Conservation (phyloP, 2,113 vertebrate genomes). For the Sturnus vulgaris region DNA sequence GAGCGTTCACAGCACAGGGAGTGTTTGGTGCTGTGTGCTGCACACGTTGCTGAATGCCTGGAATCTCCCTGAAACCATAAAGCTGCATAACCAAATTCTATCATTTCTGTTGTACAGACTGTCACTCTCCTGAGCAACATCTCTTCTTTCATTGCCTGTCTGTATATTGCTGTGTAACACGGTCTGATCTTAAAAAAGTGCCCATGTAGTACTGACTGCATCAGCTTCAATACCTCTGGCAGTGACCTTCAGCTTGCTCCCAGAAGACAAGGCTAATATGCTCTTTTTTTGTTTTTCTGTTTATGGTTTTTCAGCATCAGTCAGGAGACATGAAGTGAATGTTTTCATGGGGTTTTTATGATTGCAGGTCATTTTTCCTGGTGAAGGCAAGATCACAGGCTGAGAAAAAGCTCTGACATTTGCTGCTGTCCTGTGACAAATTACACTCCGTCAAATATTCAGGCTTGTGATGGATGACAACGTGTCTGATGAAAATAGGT, state of each 20-base stretch:
- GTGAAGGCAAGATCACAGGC: not conserved
- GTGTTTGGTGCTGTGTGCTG: not conserved
- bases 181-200: not conserved
- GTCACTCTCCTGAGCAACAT: not conserved
- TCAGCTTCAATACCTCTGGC: not conserved
- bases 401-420: not conserved
- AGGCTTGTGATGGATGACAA: not conserved
- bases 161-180: not conserved
- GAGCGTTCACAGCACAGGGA: accelerated
- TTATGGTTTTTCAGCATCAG: not conserved
- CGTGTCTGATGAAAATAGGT: not conserved
- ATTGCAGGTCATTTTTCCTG: not conserved
- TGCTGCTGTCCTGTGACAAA: not conserved
- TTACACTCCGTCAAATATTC: not conserved
- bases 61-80: not conserved
- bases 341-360: not conserved
- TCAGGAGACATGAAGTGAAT: not conserved
- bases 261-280: not conserved
- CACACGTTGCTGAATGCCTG: accelerated
- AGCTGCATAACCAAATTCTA: not conserved
- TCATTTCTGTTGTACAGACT: not conserved
- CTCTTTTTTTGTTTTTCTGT: not conserved
- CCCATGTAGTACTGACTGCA: not conserved
- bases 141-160: not conserved
- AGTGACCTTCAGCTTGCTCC: not conserved